Conservation (phyloP, 2,888 invertebrate genomes). For the Blastobasis lacticolella region DNA sequence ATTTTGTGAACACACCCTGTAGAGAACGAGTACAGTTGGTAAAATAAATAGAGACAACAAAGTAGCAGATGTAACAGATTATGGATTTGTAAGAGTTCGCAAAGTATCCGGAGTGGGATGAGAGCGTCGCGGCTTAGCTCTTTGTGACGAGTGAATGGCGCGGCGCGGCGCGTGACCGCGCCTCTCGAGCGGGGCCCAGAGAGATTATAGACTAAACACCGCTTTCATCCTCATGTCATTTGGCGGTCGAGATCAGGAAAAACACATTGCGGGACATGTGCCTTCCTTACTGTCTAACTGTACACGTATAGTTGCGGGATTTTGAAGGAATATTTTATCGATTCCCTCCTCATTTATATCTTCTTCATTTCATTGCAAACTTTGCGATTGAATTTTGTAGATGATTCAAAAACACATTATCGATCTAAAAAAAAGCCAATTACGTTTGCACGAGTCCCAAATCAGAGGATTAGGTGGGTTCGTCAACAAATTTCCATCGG, state of each 20-base stretch:
- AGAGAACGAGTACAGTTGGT: not conserved
- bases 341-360: not conserved
- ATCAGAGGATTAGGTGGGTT: conserved; percentile 21
- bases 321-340: no score
- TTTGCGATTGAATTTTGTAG: not conserved
- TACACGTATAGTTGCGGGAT: no score
- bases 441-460: conserved; percentile 18
- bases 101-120: conserved; percentile 38
- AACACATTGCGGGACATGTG: conserved; percentile 4
- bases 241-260: conserved; percentile 23
- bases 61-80: conserved; percentile 33
- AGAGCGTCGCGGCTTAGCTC: conserved; percentile 36
- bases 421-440: conserved; percentile 21
- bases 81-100: conserved; percentile 16
- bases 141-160: conserved; percentile 32
- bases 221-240: conserved; percentile 33
- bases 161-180: conserved; percentile 37
- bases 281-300: not conserved
- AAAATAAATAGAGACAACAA: conserved; percentile 5
- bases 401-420: conserved; percentile 20
- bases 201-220: conserved; percentile 39
- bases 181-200: conserved; percentile 21
- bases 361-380: not conserved
- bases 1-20: no score
- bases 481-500: conserved; percentile 30